phyloP scores from a whole-genome alignment of 2,888 invertebrate genomes.

The Drosophila paranaensis region DNA sequence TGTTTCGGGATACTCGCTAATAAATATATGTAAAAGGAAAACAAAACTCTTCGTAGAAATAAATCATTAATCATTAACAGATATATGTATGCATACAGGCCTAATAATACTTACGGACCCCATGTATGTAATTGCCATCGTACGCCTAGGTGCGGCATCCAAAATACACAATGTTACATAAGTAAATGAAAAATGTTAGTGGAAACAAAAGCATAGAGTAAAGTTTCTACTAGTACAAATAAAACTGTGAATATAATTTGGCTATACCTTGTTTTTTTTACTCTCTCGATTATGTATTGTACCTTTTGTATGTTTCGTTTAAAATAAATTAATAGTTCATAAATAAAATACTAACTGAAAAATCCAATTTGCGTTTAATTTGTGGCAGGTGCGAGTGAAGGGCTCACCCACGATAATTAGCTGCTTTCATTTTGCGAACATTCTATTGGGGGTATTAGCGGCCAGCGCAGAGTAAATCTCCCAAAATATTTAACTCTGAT shows the following conservation, averaged over 20 bases:
- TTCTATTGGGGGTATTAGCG: background rate
- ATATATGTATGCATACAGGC: slow-evolving; percentile 28
- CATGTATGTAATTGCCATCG: slow-evolving; percentile 23
- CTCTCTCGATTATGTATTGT: slow-evolving; percentile 52
- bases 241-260: slow-evolving; percentile 59
- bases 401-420: background rate
- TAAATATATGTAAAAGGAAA: background rate
- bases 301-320: slow-evolving; percentile 65
- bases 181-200: slow-evolving; percentile 34
- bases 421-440: background rate
- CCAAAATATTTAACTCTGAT: slow-evolving; percentile 22
- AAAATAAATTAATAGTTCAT: slow-evolving; percentile 47
- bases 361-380: background rate
- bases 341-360: slow-evolving; percentile 52
- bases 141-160: slow-evolving; percentile 25
- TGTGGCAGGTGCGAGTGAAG: background rate
- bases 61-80: slow-evolving; percentile 29
- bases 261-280: slow-evolving; percentile 45
- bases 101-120: slow-evolving; percentile 33
- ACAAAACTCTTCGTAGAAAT: slow-evolving; percentile 31
- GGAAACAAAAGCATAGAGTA: slow-evolving; percentile 39
- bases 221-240: slow-evolving; percentile 47
- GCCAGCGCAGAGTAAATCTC: slow-evolving; percentile 14
- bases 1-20: slow-evolving; percentile 14
- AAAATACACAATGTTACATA: slow-evolving; percentile 28